A percentile compares a stretch with the other conserved stretches of the same genome.
Conservation (phyloP, 53 echinoderm and acorn worm species). For the Hippasteria phrygiana region DNA sequence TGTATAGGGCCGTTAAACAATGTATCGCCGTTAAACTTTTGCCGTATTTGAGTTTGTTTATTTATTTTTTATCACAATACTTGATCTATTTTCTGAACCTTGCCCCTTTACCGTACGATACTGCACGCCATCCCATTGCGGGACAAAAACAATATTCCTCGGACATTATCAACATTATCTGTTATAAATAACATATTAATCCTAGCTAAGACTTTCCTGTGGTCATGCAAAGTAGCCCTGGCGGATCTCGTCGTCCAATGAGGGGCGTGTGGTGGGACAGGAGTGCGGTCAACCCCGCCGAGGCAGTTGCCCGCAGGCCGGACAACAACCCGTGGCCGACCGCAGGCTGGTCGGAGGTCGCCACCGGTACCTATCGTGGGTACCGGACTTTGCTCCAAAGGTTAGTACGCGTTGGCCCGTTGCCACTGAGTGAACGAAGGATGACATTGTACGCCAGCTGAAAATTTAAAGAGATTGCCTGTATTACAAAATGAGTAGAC, state of each 20-base stretch:
- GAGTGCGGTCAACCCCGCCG: too few relatives aligned
- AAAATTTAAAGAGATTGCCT: too few relatives aligned
- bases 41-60: neutral
- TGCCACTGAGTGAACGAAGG: neutral
- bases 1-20: too few relatives aligned
- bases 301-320: neutral
- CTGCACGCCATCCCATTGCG: too few relatives aligned
- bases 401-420: neutral
- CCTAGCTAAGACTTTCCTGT: too few relatives aligned
- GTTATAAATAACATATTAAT: too few relatives aligned
- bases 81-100: neutral
- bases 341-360: neutral
- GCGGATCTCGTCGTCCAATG: neutral
- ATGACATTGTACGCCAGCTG: too few relatives aligned
- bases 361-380: neutral
- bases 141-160: too few relatives aligned
- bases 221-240: neutral
- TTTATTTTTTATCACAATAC: neutral
- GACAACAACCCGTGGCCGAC: neutral
- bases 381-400: conserved; percentile 27
- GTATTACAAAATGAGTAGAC: too few relatives aligned
- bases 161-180: too few relatives aligned
- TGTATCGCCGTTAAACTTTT: neutral
- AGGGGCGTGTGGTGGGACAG: neutral
- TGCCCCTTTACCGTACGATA: neutral